phyloP scores from a whole-genome alignment of 2,888 invertebrate species.

The Macrostomum cliftonense region DNA sequence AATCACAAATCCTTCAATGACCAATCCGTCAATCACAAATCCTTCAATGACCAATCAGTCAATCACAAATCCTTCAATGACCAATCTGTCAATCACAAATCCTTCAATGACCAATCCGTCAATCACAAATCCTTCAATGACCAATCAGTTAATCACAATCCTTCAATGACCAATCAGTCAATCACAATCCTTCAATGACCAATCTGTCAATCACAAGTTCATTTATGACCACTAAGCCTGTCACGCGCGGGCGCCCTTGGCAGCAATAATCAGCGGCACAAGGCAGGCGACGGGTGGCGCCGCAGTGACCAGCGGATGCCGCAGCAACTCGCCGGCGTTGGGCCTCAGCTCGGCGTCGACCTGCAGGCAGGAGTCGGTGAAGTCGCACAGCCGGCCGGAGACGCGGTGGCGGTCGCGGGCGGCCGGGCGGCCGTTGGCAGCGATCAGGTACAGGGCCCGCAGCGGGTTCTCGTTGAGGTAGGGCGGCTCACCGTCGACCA shows the following conservation, averaged over 20 bases:
- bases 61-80: too few relatives aligned
- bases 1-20: too few relatives aligned
- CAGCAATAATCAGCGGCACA: constrained; percentile 71
- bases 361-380: constrained; percentile 65
- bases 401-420: constrained; percentile 63
- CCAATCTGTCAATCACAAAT: too few relatives aligned
- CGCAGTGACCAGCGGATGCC: constrained; percentile 56
- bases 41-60: too few relatives aligned
- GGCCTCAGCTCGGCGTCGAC: constrained; percentile 77
- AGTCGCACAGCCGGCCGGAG: constrained; percentile 47
- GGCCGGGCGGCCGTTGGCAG: constrained; percentile 77
- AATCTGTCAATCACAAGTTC: too few relatives aligned
- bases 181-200: too few relatives aligned
- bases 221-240: too few relatives aligned
- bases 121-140: too few relatives aligned
- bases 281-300: constrained; percentile 61
- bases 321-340: constrained; percentile 68
- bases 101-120: too few relatives aligned
- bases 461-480: constrained; percentile 75
- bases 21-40: too few relatives aligned
- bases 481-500: constrained; percentile 82
- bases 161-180: too few relatives aligned
- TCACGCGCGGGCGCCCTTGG: constrained; percentile 51
- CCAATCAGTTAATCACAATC: too few relatives aligned
- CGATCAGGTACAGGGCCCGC: constrained; percentile 71